These are phyloP conservation scores for Halisarca cf. caerulea DNA, from an alignment of 37 sponge, comb jelly and placozoan genomes.

Conservation along the genomic window DNA sequence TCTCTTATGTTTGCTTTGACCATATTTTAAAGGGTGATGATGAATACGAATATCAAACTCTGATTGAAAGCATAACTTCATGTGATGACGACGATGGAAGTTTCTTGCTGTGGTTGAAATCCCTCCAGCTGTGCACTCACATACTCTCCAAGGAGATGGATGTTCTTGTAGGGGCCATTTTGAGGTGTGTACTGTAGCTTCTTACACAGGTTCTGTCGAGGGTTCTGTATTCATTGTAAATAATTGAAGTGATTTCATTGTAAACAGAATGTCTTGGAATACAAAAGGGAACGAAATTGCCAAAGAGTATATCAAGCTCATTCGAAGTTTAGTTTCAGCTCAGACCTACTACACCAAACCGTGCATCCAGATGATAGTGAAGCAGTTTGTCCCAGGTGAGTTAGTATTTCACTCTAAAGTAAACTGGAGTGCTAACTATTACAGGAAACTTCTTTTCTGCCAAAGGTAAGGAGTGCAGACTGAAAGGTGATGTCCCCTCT, in stretches of 20 bases:
- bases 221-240: too few species aligned
- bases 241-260: too few species aligned
- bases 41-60: background rate
- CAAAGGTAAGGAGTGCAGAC: too few species aligned
- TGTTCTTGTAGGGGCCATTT: slow-evolving; percentile 53
- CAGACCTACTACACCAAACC: slow-evolving; percentile 66
- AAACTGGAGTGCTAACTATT: too few species aligned
- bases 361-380: slow-evolving; percentile 41
- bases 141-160: slow-evolving; percentile 46
- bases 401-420: background rate
- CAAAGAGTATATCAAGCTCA: slow-evolving; percentile 59
- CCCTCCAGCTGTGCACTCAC: slow-evolving; percentile 45
- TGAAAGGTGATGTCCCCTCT: too few species aligned
- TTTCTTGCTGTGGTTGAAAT: background rate
- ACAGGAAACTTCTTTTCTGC: too few species aligned
- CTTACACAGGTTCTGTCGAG: too few species aligned
- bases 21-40: background rate
- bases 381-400: slow-evolving; percentile 21
- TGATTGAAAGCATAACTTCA: background rate
- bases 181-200: slow-evolving; percentile 13
- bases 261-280: slow-evolving; percentile 48
- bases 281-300: slow-evolving; percentile 28
- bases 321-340: slow-evolving; percentile 58
- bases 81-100: background rate
- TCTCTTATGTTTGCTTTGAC: too few species aligned